Evolutionary conservation across 2,888 invertebrate species (phyloP).

Genomic region (Cephus nigrinus): DNA sequence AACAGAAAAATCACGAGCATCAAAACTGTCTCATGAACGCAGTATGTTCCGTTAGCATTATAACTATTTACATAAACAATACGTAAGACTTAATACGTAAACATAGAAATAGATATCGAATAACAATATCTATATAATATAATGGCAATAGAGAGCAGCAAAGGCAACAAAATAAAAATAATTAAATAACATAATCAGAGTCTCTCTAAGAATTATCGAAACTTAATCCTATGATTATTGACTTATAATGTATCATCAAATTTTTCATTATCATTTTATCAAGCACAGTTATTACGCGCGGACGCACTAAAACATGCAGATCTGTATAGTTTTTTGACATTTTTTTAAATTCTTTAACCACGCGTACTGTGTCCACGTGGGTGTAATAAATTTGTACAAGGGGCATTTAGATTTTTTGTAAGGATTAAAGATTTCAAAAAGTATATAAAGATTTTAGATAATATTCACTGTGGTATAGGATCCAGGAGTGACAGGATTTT

Average conservation of each 20-base stretch:
- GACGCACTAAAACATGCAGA: neutral
- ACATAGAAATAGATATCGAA: neutral
- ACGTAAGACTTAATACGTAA: neutral
- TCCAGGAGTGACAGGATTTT: conserved; percentile 39
- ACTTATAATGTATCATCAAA: neutral
- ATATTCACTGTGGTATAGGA: neutral
- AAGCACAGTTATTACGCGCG: neutral
- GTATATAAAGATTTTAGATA: neutral
- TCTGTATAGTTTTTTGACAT: neutral
- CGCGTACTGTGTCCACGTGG: neutral
- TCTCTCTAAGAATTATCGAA: neutral
- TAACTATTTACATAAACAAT: neutral
- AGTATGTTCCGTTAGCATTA: neutral
- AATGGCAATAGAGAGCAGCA: conserved; percentile 51
- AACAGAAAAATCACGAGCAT: neutral
- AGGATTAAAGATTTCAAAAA: neutral
- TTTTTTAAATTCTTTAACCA: neutral
- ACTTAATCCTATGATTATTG: neutral
- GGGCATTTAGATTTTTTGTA: neutral
- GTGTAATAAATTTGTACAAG: neutral
- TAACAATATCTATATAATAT: conserved; percentile 23
- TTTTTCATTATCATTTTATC: neutral
- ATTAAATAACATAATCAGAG: neutral
- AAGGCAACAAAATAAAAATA: neutral
- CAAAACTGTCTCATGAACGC: neutral